Evolutionary conservation across 2,888 invertebrate species (phyloP), one percentile per base, ranked within the genome.

Genomic region (Pecten maximus): DNA sequence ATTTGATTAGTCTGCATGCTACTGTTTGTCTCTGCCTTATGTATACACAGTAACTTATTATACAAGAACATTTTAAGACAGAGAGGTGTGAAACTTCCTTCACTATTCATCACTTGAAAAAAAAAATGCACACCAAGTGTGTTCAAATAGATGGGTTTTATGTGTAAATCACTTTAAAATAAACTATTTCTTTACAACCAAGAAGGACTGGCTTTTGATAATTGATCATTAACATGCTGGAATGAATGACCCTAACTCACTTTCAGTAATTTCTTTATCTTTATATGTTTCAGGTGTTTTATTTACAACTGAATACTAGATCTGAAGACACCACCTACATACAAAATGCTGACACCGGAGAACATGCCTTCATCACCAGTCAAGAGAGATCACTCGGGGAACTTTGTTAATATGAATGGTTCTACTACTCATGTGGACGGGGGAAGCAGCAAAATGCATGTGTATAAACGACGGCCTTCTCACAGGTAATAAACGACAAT

Each of bases 301-400:
- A 35, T 35, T 74, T 2, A 74, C 74, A 12, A 74, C 35, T 12
- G 28, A 74, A 2, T 23, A 0, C 28, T 28, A 35, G 10, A 74
- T 35, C 74, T 74, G 6, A 28, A 23, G 60, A 60, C 6, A 60
- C 44, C 6, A 44, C 44, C 6, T 35, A 35, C 28, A 74, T 28
- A 74, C 35, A 74, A 28, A 3, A 74, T 74, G 74, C 28, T 1
- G 35, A 74, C 74, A 6, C 3, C 35, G 16, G 74, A 74, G 74
- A 35, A 28, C 28, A 3, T 10, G 74, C 74, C 74, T 3, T 74
- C 74, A 4, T 74, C 74, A 35, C 74, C 74, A 2, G 35, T 28
- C 74, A 74, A 74, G 74, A 74, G 74, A 35, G 74, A 74, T 35
- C 74, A 74, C 74, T 74, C 74, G 3, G 74, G 74, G 6, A 74